Evolutionary conservation across 2,888 invertebrate species (phyloP), one percentile per base, ranked within the genome.

Genomic region (Euclidia mi): DNA sequence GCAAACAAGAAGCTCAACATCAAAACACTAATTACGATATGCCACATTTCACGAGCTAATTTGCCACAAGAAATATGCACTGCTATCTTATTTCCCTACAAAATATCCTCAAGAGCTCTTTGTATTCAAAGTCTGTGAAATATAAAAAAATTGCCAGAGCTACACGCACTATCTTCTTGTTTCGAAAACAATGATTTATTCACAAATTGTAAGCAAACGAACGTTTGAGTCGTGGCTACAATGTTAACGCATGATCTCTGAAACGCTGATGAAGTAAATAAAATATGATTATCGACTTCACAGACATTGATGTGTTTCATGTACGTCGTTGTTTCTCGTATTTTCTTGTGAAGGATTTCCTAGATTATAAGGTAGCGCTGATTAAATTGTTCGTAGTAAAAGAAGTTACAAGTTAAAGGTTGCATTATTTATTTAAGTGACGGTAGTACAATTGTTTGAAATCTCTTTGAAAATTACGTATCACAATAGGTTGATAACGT

Each of bases 121-220:
- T 65, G 61, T 81, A 82, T 86, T 83, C 74, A 82, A 82, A 83
- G 76, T 79, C 70, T 78, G 78, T 76, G 79, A 86, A 85, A 86
- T 82, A 82, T 84, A 85, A 83, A 84, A 87, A 87, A 89, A 90
- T 89, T 86, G 80, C 83, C 86, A 87, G 86, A 87, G 88, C 78
- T 84, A 86, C 87, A 91, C 90, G 88, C 90, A 90, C 90, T 91
- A 90, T 91, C 89, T 90, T 75, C 82, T 85, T 87, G 89, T 87
- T 80, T 76, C 71, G 71, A 77, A 85, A 84, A 89, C 84, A 88
- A 90, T 90, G 90, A 90, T 91, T 90, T 91, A 91, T 90, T 88
- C 81, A 85, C 74, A 66, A 64, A 56, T 45, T 57, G 57, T 58
- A 52, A 49, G 59, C 74, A 85, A 65, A 84, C 86, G 70, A 66